Evolutionary conservation across 2,888 invertebrate species (phyloP).

Genomic region (Cataglyphis albicans): DNA sequence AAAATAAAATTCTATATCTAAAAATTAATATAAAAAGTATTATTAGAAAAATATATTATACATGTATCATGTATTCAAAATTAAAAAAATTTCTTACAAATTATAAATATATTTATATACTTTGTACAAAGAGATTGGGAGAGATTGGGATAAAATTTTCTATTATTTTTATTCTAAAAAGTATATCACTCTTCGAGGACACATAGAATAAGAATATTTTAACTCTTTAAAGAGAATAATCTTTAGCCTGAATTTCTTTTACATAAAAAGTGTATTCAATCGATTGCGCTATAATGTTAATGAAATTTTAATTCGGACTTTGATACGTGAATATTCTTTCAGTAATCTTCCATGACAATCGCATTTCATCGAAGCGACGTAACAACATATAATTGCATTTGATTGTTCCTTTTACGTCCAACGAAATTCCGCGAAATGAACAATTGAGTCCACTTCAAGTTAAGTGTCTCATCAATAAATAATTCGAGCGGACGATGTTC

Average conservation of each 20-base stretch:
- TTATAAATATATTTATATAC: not conserved
- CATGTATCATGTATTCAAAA: not conserved
- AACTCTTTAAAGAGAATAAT: constrained; percentile 24
- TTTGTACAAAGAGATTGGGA: not conserved
- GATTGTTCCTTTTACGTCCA: constrained; percentile 39
- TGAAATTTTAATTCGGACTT: constrained; percentile 42
- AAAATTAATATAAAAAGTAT: not conserved
- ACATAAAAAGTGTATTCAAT: constrained; percentile 14
- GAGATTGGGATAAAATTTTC: not conserved
- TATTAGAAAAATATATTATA: not conserved
- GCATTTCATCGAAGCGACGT: constrained; percentile 27
- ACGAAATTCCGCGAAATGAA: constrained; percentile 43
- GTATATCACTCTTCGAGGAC: not conserved
- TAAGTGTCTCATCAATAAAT: constrained; percentile 47
- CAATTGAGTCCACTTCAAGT: constrained; percentile 41
- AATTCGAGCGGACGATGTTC: constrained; percentile 14
- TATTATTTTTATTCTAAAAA: not conserved
- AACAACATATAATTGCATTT: constrained; percentile 46
- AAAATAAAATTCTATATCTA: not conserved
- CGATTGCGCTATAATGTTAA: constrained; percentile 34
- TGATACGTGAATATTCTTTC: constrained; percentile 42
- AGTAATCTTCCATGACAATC: constrained; percentile 12
- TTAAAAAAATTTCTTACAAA: not conserved
- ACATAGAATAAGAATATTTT: constrained; percentile 15
- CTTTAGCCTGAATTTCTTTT: constrained; percentile 7